Evolutionary conservation across 2,888 invertebrate genomes (phyloP).

Genomic region (Thumatha senex): DNA sequence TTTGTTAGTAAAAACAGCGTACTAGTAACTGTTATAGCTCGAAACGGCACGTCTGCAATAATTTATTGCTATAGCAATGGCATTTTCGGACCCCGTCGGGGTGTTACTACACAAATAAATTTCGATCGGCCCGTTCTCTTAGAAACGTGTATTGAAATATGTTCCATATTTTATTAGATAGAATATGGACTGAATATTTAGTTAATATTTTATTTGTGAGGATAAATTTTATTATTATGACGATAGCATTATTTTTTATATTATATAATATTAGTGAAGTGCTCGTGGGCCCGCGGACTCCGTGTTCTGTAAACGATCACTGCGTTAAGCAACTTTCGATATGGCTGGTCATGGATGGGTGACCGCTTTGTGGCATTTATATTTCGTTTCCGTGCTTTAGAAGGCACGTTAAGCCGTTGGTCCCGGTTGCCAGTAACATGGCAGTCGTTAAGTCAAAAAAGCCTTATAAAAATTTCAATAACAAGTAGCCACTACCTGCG

Average conservation of each 20-base stretch:
- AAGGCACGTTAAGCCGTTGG: too few species aligned
- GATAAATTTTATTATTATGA: conserved; percentile 9
- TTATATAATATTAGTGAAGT: neutral
- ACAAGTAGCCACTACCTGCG: too few species aligned
- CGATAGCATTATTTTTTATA: neutral
- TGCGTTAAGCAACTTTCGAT: too few species aligned
- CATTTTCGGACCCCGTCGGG: conserved; percentile 58
- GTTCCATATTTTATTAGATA: conserved; percentile 66
- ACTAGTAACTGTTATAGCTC: conserved; percentile 45
- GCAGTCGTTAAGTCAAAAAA: too few species aligned
- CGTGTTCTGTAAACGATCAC: too few species aligned
- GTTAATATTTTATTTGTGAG: conserved; percentile 39
- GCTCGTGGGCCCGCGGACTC: too few species aligned
- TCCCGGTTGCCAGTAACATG: too few species aligned
- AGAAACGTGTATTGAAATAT: conserved; percentile 64
- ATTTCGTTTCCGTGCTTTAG: too few species aligned
- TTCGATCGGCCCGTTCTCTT: conserved; percentile 59
- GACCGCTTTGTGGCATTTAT: too few species aligned
- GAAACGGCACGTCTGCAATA: conserved; percentile 56
- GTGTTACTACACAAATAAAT: conserved; percentile 73
- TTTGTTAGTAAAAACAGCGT: conserved; percentile 61
- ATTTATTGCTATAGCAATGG: conserved; percentile 70
- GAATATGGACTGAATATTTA: conserved; percentile 52
- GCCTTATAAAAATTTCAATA: too few species aligned
- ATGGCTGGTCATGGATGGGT: too few species aligned